Conservation (phyloP, 2,113 vertebrate species). For the Tenebrosternarchus preto region DNA sequence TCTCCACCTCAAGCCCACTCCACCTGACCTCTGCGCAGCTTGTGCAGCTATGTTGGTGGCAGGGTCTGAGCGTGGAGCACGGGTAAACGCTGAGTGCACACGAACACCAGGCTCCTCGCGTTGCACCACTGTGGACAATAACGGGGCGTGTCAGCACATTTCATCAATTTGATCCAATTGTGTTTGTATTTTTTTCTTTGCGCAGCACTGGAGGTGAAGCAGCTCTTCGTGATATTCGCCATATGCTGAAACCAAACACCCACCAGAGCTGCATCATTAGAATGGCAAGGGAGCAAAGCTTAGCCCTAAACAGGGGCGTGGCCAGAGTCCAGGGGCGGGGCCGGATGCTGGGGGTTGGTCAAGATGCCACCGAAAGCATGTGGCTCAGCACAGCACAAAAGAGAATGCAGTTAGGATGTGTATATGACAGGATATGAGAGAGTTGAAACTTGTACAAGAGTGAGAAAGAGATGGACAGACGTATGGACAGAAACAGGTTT, state of each 20-base stretch:
- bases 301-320: not conserved
- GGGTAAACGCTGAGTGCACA: slow-evolving; percentile 6
- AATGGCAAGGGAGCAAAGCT: slow-evolving; percentile 6
- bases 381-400: not conserved
- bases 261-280: slow-evolving; percentile 14
- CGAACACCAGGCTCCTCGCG: slow-evolving; percentile 48
- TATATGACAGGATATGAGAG: not conserved
- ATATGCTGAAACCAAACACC: slow-evolving; percentile 39
- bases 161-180: slow-evolving; percentile 51
- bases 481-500: slow-evolving; percentile 37
- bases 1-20: too few relatives aligned
- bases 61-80: slow-evolving; percentile 36
- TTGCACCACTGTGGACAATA: slow-evolving; percentile 50
- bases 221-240: slow-evolving; percentile 44
- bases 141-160: slow-evolving; percentile 36
- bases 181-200: not conserved
- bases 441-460: slow-evolving; percentile 12
- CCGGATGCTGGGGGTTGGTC: too few relatives aligned
- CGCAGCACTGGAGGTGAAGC: slow-evolving; percentile 39
- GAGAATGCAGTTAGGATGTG: slow-evolving; percentile 31
- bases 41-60: slow-evolving; percentile 6
- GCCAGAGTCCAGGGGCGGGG: too few relatives aligned
- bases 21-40: too few relatives aligned
- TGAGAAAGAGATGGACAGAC: slow-evolving; percentile 21
- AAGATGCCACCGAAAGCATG: too few relatives aligned